phyloP scores from a whole-genome alignment of 2,113 vertebrate genomes.

The Bubo scandiacus region DNA sequence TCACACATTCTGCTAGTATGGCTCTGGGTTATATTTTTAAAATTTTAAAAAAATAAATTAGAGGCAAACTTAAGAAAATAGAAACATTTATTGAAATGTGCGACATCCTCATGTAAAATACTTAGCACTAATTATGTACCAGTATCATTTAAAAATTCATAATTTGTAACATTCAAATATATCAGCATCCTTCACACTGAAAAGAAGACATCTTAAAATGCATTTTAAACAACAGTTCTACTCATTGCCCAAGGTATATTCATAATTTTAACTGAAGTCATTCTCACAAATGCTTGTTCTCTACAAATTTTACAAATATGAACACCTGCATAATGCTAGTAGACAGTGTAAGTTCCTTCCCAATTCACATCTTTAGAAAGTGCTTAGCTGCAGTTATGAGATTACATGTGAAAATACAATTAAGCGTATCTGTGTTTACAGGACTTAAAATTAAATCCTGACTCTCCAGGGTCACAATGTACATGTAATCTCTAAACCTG shows the following conservation, averaged over 20 bases:
- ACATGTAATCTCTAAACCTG: background rate
- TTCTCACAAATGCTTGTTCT: background rate
- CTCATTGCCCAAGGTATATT: background rate
- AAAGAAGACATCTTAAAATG: background rate
- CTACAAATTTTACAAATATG: background rate
- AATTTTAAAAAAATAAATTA: background rate
- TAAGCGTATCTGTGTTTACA: background rate
- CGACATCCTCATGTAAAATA: background rate
- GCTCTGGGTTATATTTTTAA: background rate
- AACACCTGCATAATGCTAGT: background rate
- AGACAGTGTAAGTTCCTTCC: background rate
- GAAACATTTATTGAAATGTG: slow-evolving; percentile 33
- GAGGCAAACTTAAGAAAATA: background rate
- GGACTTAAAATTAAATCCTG: background rate
- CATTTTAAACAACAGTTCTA: background rate
- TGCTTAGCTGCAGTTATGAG: background rate
- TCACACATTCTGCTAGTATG: background rate
- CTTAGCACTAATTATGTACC: background rate
- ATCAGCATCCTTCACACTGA: background rate
- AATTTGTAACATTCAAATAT: background rate
- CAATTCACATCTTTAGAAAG: background rate
- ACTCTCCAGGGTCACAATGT: background rate
- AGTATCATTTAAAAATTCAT: background rate
- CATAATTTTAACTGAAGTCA: background rate
- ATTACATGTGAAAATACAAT: background rate